Base-by-base conservation (phyloP, 2,888 invertebrate species). In the Sisyra terminalis region DNA sequence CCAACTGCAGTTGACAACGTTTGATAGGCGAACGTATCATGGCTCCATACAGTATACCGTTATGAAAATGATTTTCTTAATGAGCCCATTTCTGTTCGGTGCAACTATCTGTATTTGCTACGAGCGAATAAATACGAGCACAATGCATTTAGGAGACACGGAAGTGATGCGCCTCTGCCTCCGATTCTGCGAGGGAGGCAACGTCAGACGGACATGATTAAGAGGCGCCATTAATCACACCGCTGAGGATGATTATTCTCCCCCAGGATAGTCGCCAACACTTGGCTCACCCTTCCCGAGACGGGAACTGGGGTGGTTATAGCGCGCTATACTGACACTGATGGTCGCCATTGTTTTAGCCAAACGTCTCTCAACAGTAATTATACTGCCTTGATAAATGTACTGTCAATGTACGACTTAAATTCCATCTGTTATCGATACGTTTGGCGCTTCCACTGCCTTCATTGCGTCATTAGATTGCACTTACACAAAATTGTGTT, bases 151-250 rank as follows among this genome's bases (percentile, higher is more conserved):
- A 13, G 32, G 13, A 32, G 35, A 11, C 8, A 35, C 16, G 14
- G 35, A 35, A 35, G 16, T 15, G 35, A 35, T 35, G 24, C 7
- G 24, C 24, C 24, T 24, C 24, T 24, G 24, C 24, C n/a, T 35
- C 5, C 7, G 24, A 3, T 7, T 24, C 24, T 24, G 24, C 24
- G 24, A 24, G 24, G 24, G 24, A 7, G 24, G 24, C 24, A 13
- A 37, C 18, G 37, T 37, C 37, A 37, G 37, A 37, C 37, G 18
- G 16, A 17, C 37, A 37, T 37, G 37, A 37, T 37, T 37, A 37
- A 37, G 37, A 37, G 37, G 37, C 37, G 37, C 37, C 37, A 37
- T 37, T 37, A 37, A 37, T 37, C 37, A 37, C 37, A 37, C 37
- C 37, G 37, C 18, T 37, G 37, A 18, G 37, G 37, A 37, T 18